Percentiles rank a stretch among this genome's conserved stretches.
These are phyloP conservation scores for Tribolium castaneum DNA, from an alignment of 1,140 invertebrate genomes.

Conservation along the genomic window DNA sequence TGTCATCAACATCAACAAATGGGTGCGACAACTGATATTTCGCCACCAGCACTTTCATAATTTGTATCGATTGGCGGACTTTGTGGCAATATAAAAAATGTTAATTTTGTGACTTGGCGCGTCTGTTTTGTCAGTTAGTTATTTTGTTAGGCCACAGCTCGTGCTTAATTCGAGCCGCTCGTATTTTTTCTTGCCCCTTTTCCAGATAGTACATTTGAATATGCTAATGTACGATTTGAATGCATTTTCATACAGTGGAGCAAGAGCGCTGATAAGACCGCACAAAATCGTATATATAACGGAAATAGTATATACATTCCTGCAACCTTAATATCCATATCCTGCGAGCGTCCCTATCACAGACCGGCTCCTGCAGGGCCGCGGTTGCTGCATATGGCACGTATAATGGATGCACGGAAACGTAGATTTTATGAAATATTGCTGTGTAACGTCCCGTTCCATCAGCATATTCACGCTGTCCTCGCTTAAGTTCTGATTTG, in stretches of 20 bases:
- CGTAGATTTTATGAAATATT: constrained; percentile 27
- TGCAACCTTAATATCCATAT: constrained; percentile 23
- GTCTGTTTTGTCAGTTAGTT: background rate
- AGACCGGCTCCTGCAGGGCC: background rate
- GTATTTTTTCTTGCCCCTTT: constrained; percentile 1
- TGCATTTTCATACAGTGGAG: constrained; percentile 12
- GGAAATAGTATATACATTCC: constrained; percentile 10
- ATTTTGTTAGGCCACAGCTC: background rate
- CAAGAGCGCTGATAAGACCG: constrained; percentile 5
- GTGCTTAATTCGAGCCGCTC: background rate
- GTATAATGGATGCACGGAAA: constrained; percentile 34
- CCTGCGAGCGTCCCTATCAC: constrained; percentile 12
- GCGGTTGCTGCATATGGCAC: constrained; percentile 41
- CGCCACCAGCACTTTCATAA: background rate
- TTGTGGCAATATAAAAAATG: background rate
- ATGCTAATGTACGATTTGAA: constrained; percentile 8
- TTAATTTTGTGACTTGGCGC: background rate
- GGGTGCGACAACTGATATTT: background rate
- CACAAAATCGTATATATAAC: constrained; percentile 4
- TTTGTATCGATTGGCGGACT: no score
- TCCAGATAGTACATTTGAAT: constrained; percentile 17
- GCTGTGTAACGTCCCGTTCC: background rate
- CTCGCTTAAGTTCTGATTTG: background rate
- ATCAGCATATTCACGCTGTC: constrained; percentile 6
- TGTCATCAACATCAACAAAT: background rate